Base-by-base conservation (phyloP, 1,140 invertebrate genomes). In the Scaptomyza pallida region DNA sequence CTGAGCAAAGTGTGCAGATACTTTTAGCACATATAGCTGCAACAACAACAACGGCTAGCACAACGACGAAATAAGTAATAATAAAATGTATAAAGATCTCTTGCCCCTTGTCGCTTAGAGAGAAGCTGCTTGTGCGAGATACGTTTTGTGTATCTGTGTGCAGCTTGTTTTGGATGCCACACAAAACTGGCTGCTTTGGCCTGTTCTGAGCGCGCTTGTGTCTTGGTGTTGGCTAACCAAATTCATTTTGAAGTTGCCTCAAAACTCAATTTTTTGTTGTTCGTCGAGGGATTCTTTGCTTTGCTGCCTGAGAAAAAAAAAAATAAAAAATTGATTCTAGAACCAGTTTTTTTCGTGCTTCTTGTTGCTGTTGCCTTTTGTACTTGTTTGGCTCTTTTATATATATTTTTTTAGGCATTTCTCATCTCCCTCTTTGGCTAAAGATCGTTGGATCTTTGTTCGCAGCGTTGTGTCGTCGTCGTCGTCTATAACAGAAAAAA, bases 301-400 rank as follows among this genome's bases (percentile, higher is more conserved):
- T 70, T 41, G 1, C 57, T 78, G 78, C 78, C 78, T 83, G 79
- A 82, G 75, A 82, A 80, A 76, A 76, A 81, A 78, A 83, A 82
- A 76, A 76, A 81, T 82, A 83, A 82, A 82, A 82, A 82, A 78
- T 82, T 82, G 79, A 82, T 82, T 83, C 79, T 83, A 78, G 79
- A 82, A 82, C 78, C 78, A 71, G 78, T 82, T 82, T 78, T 75
- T 74, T 63, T 62, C 61, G 33, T 68, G 55, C 59, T 40, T 67
- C 5, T n/a, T 21, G 17, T 40, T 21, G 12, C 12, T 35, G 6
- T 33, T 23, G 37, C 19, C 21, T 12, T 55, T 70, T 74, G 64
- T 77, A 60, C 67, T 77, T 77, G 70, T 78, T 78, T 52, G 37
- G 41, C 51, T 47, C 40, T 74, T 55, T 78, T 74, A n/a, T 79